Evolutionary conservation across 2,888 invertebrate species (phyloP).

Genomic region (Apeira syringaria): DNA sequence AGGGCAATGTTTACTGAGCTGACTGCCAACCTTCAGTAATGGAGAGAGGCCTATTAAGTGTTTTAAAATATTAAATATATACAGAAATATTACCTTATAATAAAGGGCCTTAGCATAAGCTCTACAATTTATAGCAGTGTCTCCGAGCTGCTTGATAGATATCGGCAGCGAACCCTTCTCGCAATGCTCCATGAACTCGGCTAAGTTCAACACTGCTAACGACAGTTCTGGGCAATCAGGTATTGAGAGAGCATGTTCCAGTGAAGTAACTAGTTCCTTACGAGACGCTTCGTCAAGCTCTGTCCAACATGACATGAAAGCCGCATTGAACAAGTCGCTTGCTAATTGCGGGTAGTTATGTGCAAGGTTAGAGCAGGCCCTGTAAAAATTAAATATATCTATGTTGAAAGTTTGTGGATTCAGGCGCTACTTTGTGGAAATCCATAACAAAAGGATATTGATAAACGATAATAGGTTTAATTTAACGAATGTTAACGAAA

Average conservation of each 20-base stretch:
- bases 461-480: too few species aligned
- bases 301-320: constrained; percentile 99
- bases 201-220: constrained; percentile 96
- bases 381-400: constrained; percentile 42
- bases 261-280: constrained; percentile 91
- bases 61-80: neutral
- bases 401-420: too few species aligned
- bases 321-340: constrained; percentile 97
- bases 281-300: constrained; percentile 93
- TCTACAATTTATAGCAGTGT: constrained; percentile 96
- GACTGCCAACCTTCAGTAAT: too few species aligned
- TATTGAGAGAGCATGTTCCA: constrained; percentile 94
- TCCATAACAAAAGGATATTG: too few species aligned
- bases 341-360: constrained; percentile 97
- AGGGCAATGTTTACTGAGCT: too few species aligned
- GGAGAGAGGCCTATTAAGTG: too few species aligned
- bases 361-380: constrained; percentile 95
- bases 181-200: constrained; percentile 99
- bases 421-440: too few species aligned
- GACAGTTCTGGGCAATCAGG: constrained; percentile 97
- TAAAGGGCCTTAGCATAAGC: constrained; percentile 87
- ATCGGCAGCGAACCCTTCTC: constrained; percentile 97
- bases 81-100: constrained; percentile 72
- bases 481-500: too few species aligned
- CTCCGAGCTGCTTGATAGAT: constrained; percentile 93